phyloP scores from a whole-genome alignment of 1,140 invertebrate species.

The Conus betulinus region DNA sequence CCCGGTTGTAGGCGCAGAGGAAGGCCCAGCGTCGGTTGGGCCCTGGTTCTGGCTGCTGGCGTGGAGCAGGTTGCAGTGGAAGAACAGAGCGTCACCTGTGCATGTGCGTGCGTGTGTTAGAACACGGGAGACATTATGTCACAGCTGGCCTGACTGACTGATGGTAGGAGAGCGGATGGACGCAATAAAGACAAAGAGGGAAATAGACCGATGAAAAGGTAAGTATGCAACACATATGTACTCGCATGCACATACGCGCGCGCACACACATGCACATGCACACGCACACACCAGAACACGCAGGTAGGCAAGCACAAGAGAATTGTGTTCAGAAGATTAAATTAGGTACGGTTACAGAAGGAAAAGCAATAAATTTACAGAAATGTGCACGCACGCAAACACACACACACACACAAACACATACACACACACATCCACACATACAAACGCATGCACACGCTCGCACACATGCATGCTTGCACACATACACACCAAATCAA shows the following conservation, averaged over 20 bases:
- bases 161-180: too few relatives aligned
- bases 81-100: conserved; percentile 65
- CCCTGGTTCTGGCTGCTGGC: conserved; percentile 62
- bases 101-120: background rate
- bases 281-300: too few relatives aligned
- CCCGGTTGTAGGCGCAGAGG: conserved; percentile 62
- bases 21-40: conserved; percentile 63
- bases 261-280: too few relatives aligned
- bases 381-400: background rate
- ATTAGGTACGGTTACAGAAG: too few relatives aligned
- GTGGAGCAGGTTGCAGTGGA: conserved; percentile 67
- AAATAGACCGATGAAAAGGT: too few relatives aligned
- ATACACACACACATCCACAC: background rate
- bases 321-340: too few relatives aligned
- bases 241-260: too few relatives aligned
- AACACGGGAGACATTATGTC: background rate
- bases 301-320: too few relatives aligned
- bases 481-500: background rate
- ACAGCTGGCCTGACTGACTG: too few relatives aligned
- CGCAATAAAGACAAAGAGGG: too few relatives aligned
- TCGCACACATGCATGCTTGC: background rate
- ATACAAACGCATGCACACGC: background rate
- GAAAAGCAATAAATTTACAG: background rate
- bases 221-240: too few relatives aligned
- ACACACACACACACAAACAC: background rate